Evolutionary conservation across 2,113 vertebrate genomes (phyloP), one percentile per base, ranked within the genome.

Genomic region (Hippocampus zosterae): DNA sequence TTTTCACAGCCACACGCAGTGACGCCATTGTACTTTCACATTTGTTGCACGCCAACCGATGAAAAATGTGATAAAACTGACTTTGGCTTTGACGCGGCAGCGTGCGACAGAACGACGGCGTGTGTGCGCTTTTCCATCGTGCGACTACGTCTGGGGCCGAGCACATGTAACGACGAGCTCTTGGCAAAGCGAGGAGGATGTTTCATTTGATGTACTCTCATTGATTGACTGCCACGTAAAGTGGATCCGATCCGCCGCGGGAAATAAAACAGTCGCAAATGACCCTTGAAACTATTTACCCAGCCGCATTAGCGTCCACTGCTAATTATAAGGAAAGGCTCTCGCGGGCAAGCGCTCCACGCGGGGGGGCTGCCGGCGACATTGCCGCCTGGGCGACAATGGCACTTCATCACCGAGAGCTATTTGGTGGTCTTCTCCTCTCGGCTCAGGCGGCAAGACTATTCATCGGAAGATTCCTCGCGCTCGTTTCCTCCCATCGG

Each of bases 311-410:
- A 74, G 70, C n/a, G 48, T 64, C 60, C 57, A 41, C 11, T 21
- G 50, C 70, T 82, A 74, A 85, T 84, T 78, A 81, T 23, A 68
- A 65, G 69, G 64, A 81, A 79, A 80, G 77, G 67, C 67, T 67
- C 70, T 66, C 4, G 11, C 60, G 40, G 59, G 55, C 41, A 16
- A 59, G 50, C 50, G 44, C 8, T 46, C 44, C 44, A 29, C n/a
- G 3, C 27, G 13, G 23, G 56, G 57, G 15, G 8, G 18, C 15
- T 1, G 6, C 3, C 19, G 60, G 42, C 18, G 18, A 33, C 50
- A 52, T 23, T 55, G 18, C 16, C 11, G 65, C 65, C 50, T 15
- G 68, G 60, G 21, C 60, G 18, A 41, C 60, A 9, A 55, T n/a
- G 52, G 52, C 4, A 64, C 61, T 64, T 42, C 12, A 64, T 64